Base-by-base conservation (phyloP, 2,113 vertebrate species). In the Neogale vison region DNA sequence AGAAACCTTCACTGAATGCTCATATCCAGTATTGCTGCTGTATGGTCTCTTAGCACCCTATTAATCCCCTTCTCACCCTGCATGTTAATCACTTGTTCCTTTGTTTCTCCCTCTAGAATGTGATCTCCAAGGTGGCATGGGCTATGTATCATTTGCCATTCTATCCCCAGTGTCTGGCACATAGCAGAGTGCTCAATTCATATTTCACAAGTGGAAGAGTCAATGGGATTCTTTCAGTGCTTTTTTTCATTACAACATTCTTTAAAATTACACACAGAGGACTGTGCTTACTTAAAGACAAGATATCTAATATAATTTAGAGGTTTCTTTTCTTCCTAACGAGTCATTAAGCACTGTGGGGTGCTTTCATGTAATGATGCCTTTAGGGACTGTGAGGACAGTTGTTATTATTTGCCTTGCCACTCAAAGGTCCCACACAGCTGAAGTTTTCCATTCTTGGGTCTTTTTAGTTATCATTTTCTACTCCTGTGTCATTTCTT, bases 391-490 rank as follows among this genome's bases (percentile, higher is more conserved):
- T 76, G 65, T 29, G 57, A 95, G 29, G 31, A 57, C 6, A 81
- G 9, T 59, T 76, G 9, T 50, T 76, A 79, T 86, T 95, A 90
- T 90, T 90, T 93, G 81, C 36, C 4, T 20, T 94, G 67, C 12
- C 12, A 69, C 23, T 92, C 36, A 92, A 87, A 83, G 18, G 5
- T 94, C 13, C 39, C 34, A 79, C 69, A 88, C 1, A 80, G 34
- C 42, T 84, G 10, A 92, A 74, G 7, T 31, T 69, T 97, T 76
- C 18, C 72, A 31, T 93, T 82, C 20, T 52, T 83, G 17, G 11
- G 12, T 92, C 59, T 81, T 79, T 93, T 93, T 45, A 87, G 24
- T 96, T 83, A 74, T 21, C 31, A 61, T 0, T 95, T 94, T 96
- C 74, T 23, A 96, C 10, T 79, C 4, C 0, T 50, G 6, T 88